These are phyloP conservation scores for Chiroxiphia lanceolata DNA, from an alignment of 2,797 vertebrate species.

Conservation along the genomic window DNA sequence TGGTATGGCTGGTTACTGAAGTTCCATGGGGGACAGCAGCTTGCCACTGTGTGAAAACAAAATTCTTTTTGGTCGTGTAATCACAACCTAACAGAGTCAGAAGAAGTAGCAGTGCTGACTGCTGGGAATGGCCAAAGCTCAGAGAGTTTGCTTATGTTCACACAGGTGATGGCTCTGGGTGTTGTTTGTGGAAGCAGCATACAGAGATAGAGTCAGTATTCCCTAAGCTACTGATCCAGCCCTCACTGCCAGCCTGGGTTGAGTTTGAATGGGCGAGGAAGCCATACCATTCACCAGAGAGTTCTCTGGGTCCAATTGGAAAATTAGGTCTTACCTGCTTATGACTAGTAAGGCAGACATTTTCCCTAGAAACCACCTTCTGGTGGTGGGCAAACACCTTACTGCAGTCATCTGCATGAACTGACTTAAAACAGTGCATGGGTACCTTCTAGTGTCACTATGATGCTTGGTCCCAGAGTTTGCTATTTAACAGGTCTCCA, in stretches of 20 bases:
- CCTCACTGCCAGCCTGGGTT: not conserved
- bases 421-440: not conserved
- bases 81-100: not conserved
- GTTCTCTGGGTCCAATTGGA: not conserved
- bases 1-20: not conserved
- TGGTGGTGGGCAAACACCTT: not conserved
- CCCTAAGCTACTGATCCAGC: not conserved
- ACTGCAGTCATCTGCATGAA: not conserved
- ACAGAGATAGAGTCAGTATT: not conserved
- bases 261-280: not conserved
- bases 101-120: not conserved
- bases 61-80: not conserved
- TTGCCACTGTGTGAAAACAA: not conserved
- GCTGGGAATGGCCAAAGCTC: not conserved
- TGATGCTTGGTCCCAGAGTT: not conserved
- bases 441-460: not conserved
- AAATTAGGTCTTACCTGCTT: not conserved
- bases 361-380: not conserved
- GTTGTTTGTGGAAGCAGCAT: not conserved
- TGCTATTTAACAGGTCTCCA: not conserved
- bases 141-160: not conserved
- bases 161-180: rapidly evolving
- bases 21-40: not conserved
- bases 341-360: not conserved
- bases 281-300: not conserved